Conservation (phyloP, 1,140 invertebrate species). For the Penaeus japonicus region DNA sequence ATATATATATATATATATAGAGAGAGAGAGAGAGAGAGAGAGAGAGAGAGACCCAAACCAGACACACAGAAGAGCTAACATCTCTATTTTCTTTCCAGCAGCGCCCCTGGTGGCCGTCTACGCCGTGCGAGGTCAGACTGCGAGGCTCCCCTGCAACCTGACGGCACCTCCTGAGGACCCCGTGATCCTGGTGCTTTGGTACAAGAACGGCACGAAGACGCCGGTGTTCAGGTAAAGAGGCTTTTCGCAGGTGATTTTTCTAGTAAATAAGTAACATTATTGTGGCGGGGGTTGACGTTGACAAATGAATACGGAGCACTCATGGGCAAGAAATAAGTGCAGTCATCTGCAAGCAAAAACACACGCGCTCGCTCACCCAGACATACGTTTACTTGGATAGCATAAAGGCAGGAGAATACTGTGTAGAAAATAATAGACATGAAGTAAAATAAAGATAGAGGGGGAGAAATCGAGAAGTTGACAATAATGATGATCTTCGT, state of each 20-base stretch:
- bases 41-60: not conserved
- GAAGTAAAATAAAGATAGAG: not conserved
- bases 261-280: no score
- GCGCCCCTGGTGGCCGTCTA: constrained; percentile 49
- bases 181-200: constrained; percentile 48
- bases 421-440: no score
- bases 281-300: no score
- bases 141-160: constrained; percentile 40
- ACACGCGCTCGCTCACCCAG: no score
- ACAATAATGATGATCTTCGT: not conserved
- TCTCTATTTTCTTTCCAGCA: not conserved
- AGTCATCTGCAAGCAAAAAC: no score
- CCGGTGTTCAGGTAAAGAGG: constrained; percentile 45
- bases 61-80: not conserved
- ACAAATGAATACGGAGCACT: no score
- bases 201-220: constrained; percentile 48
- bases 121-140: constrained; percentile 32
- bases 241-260: no score
- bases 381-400: no score
- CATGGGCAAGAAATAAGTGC: no score
- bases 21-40: not conserved
- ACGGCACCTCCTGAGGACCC: constrained; percentile 22
- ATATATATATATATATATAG: no score
- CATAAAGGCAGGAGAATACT: no score
- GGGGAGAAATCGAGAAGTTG: not conserved